Base-by-base conservation (phyloP, 2,888 invertebrate genomes). In the Chydorus sphaericus region DNA sequence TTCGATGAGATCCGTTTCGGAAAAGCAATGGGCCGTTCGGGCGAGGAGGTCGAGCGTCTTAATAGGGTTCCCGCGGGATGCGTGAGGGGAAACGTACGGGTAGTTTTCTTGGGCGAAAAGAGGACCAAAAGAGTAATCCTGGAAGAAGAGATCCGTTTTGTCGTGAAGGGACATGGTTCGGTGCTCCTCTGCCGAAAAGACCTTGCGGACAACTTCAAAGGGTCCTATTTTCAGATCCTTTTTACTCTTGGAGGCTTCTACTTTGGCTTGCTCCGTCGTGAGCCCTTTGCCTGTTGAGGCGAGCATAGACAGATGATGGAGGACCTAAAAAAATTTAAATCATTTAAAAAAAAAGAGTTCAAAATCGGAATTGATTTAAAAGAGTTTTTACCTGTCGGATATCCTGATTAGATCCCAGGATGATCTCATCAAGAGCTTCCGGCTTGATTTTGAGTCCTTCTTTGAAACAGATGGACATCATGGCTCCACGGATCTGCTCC, bases 91-190 rank as follows among this genome's bases (percentile, higher is more conserved):
- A 1, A 88, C 89, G 61, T 77, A 77, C 18, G 89, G 71, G 71
- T 98, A 99, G 71, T 97, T 98, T 70, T 99, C 97, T 65, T 97
- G 94, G 0, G 98, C 92, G 72, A 99, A 98, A 14, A 99, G 74
- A 1, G 96, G 91, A n/a, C 85, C 83, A 60, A 98, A 77, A 65
- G 83, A 90, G 73, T 98, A 99, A 74, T 99, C 98, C 66, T 89
- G 83, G 73, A 97, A 99, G 73, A 97, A 99, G 56, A 98, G 74
- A 67, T 88, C 86, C 56, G 83, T 80, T 69, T 85, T 91, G 66
- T 94, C 92, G 61, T 78, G 74, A 7, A 91, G 73, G 33, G 72
- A 77, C 86, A 88, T 88, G 0, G 69, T 74, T 66, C 82, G 82
- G 65, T 87, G 86, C 52, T 88, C 85, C 49, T 81, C 78, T 30